phyloP scores from a whole-genome alignment of 2,888 invertebrate genomes.

The Gordius sp. region DNA sequence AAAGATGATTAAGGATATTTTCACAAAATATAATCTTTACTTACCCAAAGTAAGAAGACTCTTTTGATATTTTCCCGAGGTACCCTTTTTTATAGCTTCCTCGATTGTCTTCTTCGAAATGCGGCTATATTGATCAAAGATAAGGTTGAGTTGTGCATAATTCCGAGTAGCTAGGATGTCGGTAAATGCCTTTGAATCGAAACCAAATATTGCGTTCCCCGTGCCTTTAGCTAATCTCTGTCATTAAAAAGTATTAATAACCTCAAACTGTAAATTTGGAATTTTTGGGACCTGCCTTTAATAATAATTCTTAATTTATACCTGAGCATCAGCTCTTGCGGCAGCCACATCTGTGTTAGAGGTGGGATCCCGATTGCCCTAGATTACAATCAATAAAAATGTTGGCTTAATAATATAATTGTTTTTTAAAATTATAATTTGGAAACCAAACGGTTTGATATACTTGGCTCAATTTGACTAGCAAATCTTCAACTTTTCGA shows the following conservation, averaged over 20 bases:
- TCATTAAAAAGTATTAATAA: no score
- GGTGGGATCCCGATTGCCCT: not conserved
- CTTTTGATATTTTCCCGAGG: conserved; percentile 8
- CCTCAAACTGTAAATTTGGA: no score
- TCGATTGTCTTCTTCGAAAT: not conserved
- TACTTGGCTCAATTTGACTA: not conserved
- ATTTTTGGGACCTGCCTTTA: no score
- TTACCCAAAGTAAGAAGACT: not conserved
- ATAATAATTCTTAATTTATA: no score
- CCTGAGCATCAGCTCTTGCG: not conserved
- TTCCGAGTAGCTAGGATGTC: not conserved
- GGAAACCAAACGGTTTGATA: no score
- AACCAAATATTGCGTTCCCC: not conserved
- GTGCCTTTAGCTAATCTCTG: conserved; percentile 1
- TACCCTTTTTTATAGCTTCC: conserved; percentile 14
- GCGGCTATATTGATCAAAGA: not conserved
- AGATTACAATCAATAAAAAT: no score
- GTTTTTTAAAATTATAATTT: no score
- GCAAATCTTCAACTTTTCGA: conserved; percentile 9
- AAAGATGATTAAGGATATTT: no score
- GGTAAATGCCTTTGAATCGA: not conserved
- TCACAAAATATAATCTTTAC: no score
- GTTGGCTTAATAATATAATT: no score
- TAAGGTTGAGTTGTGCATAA: not conserved
- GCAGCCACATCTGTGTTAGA: not conserved